A percentile compares a stretch with the other conserved stretches of the same genome.
Evolutionary conservation across 2,888 invertebrate species (phyloP).

Genomic region (Baronia brevicornis): DNA sequence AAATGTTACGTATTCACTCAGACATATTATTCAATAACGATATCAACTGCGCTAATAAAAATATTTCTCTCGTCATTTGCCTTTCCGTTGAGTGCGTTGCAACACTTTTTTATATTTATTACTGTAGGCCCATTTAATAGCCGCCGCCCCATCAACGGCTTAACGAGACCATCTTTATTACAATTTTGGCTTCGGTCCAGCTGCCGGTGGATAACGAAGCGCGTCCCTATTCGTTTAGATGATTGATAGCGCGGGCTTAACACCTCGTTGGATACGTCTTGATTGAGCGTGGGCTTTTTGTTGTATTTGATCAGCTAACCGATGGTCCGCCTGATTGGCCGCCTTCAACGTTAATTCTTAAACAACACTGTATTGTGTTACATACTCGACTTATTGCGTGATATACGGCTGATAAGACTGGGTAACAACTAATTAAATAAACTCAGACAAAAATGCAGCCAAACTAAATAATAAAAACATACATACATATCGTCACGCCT

Average conservation of each 20-base stretch:
- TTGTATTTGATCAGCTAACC: conserved; percentile 69
- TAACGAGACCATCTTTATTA: conserved; percentile 65
- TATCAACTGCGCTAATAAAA: conserved; percentile 9
- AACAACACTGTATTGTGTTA: conserved; percentile 58
- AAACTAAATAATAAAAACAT: too few relatives aligned
- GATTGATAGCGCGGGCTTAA: conserved; percentile 68
- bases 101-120: conserved; percentile 25
- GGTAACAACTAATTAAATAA: conserved; percentile 2
- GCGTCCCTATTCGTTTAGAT: conserved; percentile 37
- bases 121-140: conserved; percentile 38
- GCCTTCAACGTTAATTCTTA: conserved; percentile 62
- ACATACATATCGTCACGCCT: too few relatives aligned
- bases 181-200: conserved; percentile 65
- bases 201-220: conserved; percentile 44
- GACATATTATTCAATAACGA: conserved; percentile 11
- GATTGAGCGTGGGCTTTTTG: conserved; percentile 71
- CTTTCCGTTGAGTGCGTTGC: conserved; percentile 6
- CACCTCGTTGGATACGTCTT: conserved; percentile 64
- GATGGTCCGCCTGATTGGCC: conserved; percentile 61
- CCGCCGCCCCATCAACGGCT: conserved; percentile 49
- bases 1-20: conserved; percentile 7
- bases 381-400: conserved; percentile 18
- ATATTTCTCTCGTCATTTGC: conserved; percentile 10
- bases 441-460: too few relatives aligned
- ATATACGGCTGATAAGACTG: conserved; percentile 17